These are phyloP conservation scores for Asarcornis scutulata DNA, from an alignment of 2,113 vertebrate genomes.

Conservation along the genomic window DNA sequence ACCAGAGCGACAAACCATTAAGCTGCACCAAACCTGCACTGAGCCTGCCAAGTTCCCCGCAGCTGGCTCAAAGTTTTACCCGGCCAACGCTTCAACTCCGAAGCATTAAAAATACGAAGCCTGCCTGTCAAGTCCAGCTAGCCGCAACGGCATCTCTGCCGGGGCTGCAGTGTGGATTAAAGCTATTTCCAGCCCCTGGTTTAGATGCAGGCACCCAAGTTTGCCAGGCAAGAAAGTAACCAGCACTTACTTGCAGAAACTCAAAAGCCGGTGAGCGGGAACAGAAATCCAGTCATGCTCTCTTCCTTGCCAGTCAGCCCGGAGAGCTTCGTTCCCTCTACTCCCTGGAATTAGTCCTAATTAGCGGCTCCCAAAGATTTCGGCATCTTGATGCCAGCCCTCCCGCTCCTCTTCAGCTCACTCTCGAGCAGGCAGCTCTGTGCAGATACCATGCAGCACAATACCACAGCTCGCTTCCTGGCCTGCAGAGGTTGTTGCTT, in stretches of 20 bases:
- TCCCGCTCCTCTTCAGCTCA: background rate
- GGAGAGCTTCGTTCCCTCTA: background rate
- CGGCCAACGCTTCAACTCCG: background rate
- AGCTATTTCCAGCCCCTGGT: accelerated
- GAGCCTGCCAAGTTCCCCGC: accelerated
- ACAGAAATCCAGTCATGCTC: accelerated
- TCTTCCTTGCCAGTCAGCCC: background rate
- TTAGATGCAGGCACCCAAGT: accelerated
- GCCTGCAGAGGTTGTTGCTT: background rate
- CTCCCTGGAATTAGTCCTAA: accelerated
- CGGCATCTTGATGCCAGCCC: accelerated
- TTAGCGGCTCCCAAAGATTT: accelerated
- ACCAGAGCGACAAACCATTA: accelerated
- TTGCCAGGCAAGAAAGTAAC: background rate
- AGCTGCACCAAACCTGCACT: accelerated
- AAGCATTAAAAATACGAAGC: background rate
- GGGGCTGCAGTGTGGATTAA: accelerated
- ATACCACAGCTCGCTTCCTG: slow-evolving; percentile 33
- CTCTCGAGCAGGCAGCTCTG: background rate
- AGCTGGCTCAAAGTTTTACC: accelerated
- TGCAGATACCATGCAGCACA: background rate
- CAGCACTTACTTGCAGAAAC: slow-evolving; percentile 24
- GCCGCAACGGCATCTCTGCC: background rate
- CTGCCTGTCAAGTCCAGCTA: background rate
- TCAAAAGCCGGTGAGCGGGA: accelerated